Evolutionary conservation across 2,888 invertebrate genomes (phyloP), one percentile per base, ranked within the genome.

Genomic region (Ariolimax columbianus): DNA sequence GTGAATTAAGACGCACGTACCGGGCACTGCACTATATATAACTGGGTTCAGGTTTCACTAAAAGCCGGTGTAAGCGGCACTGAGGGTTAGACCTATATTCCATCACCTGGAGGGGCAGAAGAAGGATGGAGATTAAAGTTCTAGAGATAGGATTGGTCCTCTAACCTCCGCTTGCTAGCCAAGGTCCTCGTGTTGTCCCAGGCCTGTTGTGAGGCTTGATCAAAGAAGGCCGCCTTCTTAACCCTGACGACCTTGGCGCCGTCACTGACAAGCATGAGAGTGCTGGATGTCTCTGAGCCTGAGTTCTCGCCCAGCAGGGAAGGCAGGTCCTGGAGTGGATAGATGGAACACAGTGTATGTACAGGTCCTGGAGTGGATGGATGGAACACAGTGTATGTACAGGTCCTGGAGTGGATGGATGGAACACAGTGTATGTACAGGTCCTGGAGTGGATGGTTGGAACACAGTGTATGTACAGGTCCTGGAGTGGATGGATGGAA

Each of bases 171-270:
- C 77, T 87, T 88, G 68, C 86, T 87, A 23, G 91, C 88, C 11
- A 91, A 80, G 40, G 87, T 88, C 38, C 86, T 87, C 4, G 90
- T 87, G 47, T 91, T 88, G 30, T 89, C 88, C n/a, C 91, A 40
- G 4, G 90, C 89, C 11, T 91, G 90, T 0, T 85, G 79, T 0
- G 90, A 84, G 0, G 90, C 90, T 36, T 86, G 87, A 19, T 86
- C 87, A 72, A 89, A 89, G 86, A 90, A 92, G 17, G 87, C 89
- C 14, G 86, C 86, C 70, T 90, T 87, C 70, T 89, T 89, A 6
- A 92, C 86, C 23, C 91, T 75, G 72, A 92, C 79, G 19, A 92
- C 83, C 38, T 88, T 87, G 70, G 91, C 89, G 0, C 92, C 92
- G 30, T 86, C 81, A 82, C 91, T 91, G 11, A 91, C 92, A 17